Evolutionary conservation across 1,140 invertebrate genomes (phyloP).

Genomic region (Drosophila repletoides): DNA sequence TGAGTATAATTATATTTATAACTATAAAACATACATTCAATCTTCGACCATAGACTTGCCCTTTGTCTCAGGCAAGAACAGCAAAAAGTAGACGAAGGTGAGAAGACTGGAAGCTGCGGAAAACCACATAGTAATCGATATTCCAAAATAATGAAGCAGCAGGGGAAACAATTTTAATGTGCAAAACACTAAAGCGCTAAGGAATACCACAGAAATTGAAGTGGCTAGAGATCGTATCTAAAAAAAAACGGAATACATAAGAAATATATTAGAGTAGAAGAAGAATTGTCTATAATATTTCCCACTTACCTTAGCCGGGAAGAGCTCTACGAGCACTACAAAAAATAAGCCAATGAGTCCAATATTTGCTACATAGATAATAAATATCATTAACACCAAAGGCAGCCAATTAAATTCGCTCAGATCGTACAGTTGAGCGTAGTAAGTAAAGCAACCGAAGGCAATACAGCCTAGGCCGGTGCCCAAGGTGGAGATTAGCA

Average conservation of each 20-base stretch:
- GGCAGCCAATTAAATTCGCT: conserved; percentile 67
- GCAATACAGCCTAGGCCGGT: conserved; percentile 59
- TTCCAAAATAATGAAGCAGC: conserved; percentile 50
- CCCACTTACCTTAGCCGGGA: conserved; percentile 71
- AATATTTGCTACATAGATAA: conserved; percentile 63
- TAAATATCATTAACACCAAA: conserved; percentile 53
- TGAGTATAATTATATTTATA: too few species aligned
- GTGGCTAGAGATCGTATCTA: conserved; percentile 66
- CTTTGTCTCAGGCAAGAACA: conserved; percentile 87
- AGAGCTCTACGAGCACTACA: conserved; percentile 68
- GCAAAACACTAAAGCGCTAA: conserved; percentile 51
- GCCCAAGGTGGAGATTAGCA: conserved; percentile 74
- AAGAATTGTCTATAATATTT: neutral
- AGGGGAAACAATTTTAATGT: conserved; percentile 63
- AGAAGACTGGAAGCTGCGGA: conserved; percentile 45
- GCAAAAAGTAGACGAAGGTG: conserved; percentile 61
- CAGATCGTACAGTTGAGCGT: conserved; percentile 33
- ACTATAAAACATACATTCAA: conserved; percentile 9
- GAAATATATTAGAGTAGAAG: neutral
- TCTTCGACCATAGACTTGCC: conserved; percentile 83
- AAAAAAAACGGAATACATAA: too few species aligned
- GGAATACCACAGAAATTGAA: conserved; percentile 58
- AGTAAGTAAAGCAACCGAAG: conserved; percentile 67
- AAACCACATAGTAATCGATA: conserved; percentile 65
- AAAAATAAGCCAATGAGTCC: conserved; percentile 72